Percentiles rank a stretch among this genome's conserved stretches.
These are phyloP conservation scores for Dugesia japonica DNA, from an alignment of 2,888 invertebrate species.

Conservation along the genomic window DNA sequence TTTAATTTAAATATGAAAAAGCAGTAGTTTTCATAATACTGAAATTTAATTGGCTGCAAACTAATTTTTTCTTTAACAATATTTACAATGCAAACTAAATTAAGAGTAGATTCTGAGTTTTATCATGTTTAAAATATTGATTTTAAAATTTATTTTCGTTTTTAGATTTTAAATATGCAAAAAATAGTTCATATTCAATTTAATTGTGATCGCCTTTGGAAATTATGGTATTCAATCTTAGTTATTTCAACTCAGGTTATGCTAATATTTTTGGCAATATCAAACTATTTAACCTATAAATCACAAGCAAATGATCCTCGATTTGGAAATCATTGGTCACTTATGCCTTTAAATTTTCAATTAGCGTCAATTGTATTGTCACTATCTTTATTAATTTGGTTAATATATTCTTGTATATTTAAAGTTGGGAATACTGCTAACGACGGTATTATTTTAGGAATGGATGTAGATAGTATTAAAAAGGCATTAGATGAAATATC, in stretches of 20 bases:
- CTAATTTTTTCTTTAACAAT: too few relatives aligned
- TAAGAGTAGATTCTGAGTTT: too few relatives aligned
- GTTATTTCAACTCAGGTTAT: not conserved
- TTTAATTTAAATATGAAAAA: too few relatives aligned
- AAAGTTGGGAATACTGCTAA: conserved; percentile 27
- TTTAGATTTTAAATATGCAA: conserved; percentile 5
- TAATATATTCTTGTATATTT: conserved; percentile 20
- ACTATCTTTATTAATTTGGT: conserved; percentile 3
- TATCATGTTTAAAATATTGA: too few relatives aligned
- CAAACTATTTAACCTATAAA: conserved; percentile 22
- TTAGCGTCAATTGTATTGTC: conserved; percentile 21
- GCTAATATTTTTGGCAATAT: conserved; percentile 22
- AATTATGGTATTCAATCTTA: conserved; percentile 29
- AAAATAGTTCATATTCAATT: not conserved
- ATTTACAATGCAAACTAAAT: too few relatives aligned
- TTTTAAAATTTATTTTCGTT: too few relatives aligned
- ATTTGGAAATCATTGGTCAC: conserved; percentile 21
- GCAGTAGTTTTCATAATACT: too few relatives aligned
- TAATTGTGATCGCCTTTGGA: conserved; percentile 29
- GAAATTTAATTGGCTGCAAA: too few relatives aligned
- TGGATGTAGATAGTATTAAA: conserved; percentile 23
- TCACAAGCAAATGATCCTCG: conserved; percentile 25
- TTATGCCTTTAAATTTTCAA: conserved; percentile 25
- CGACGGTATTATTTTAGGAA: conserved; percentile 23
- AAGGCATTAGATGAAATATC: conserved; percentile 20